Evolutionary conservation across 2,797 vertebrate species (phyloP).

Genomic region (Hippoglossus hippoglossus): DNA sequence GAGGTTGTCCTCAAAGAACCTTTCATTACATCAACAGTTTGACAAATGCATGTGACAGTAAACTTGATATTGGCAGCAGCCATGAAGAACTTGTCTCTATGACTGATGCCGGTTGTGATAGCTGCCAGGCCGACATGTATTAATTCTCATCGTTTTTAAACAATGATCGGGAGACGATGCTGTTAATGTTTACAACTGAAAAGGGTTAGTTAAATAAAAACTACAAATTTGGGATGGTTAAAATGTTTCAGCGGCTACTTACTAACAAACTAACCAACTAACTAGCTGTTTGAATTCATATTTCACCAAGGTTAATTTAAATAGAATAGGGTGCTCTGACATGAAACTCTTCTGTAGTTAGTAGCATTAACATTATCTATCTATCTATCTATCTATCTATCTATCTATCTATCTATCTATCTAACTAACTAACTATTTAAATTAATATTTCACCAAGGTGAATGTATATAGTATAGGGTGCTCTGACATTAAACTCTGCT

Average conservation of each 20-base stretch:
- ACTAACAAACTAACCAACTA: too few relatives aligned
- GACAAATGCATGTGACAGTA: slow-evolving; percentile 72
- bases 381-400: too few relatives aligned
- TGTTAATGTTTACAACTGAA: slow-evolving; percentile 32
- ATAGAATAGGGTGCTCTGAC: too few relatives aligned
- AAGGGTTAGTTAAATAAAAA: slow-evolving; percentile 14
- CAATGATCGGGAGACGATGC: slow-evolving; percentile 29
- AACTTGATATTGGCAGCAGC: slow-evolving; percentile 64
- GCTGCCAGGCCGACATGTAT: slow-evolving; percentile 55
- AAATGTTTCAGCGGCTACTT: background rate
- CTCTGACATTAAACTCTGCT: background rate
- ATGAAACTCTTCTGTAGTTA: background rate
- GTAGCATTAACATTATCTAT: too few relatives aligned
- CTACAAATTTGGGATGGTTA: slow-evolving; percentile 6
- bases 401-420: too few relatives aligned
- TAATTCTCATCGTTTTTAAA: slow-evolving; percentile 64
- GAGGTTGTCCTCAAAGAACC: slow-evolving; percentile 83
- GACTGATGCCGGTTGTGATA: slow-evolving; percentile 57
- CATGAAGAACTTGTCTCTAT: slow-evolving; percentile 69
- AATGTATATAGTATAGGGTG: too few relatives aligned
- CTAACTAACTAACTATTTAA: too few relatives aligned
- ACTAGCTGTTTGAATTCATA: too few relatives aligned
- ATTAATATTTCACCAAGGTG: too few relatives aligned
- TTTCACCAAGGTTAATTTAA: background rate
- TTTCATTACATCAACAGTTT: slow-evolving; percentile 72